Evolutionary conservation across 2,797 vertebrate genomes (phyloP), one percentile per base, ranked within the genome.

Genomic region (Poeciliopsis presidionis): DNA sequence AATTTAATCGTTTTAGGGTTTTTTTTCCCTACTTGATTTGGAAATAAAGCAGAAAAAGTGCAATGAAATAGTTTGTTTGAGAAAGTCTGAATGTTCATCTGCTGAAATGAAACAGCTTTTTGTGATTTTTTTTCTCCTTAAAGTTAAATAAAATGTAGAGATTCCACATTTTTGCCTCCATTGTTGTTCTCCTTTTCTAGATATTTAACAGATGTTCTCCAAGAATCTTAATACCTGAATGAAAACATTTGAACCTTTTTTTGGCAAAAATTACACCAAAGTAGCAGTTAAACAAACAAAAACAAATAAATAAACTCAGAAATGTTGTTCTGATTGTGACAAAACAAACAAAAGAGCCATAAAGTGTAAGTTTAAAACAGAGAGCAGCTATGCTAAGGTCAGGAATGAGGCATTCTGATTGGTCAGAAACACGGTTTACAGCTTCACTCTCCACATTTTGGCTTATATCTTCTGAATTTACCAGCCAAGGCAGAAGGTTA

Each of bases 401-500:
- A 80, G 77, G 51, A 84, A 77, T 74, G 75, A 90, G 80, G 86
- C 75, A 28, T 70, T 43, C 28, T 63, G 55, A 75, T 75, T 80
- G 28, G 71, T 79, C 77, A 81, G 65, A 87, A 86, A 81, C 80
- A 79, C 76, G 74, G 83, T 72, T 88, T 73, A 72, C 72, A 72
- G 81, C 75, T 82, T 81, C 74, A 74, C 77, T 78, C 72, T 51
- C 57, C 71, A 80, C 57, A 79, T 89, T 93, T 92, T 92, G 90
- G 85, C 89, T 89, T 94, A 89, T 86, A 72, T 90, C 80, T 82
- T 91, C 84, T 88, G 81, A 84, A 83, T 90, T 87, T 80, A 89
- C 85, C 84, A 85, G 85, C 86, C 90, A 91, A 92, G 87, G 92
- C 92, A 88, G 87, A 91, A 89, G 87, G 84, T 90, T 86, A 43